Evolutionary conservation across 30 jellyfish, hydroid and myxozoan species (phyloP), one percentile per base, ranked within the genome.

Genomic region (Mastigias papua): DNA sequence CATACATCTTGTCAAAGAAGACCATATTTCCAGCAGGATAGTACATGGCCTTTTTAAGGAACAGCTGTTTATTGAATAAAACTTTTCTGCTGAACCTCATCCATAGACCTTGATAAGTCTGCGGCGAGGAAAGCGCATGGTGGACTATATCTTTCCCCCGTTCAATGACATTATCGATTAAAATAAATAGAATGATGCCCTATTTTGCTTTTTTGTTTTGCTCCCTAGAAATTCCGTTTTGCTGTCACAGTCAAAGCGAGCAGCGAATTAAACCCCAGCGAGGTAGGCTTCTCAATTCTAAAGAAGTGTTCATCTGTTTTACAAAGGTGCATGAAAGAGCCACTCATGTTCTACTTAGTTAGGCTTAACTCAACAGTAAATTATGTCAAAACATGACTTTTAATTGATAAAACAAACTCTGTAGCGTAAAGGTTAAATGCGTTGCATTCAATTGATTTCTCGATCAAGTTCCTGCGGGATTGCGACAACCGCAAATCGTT

Each of bases 301-400:
- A 60, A 83, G 93, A 69, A 19, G 69, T 54, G 42, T 83, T 83
- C 73, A 71, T 66, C 82, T 72, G 28, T 9, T 10, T 19, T 31
- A 83, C 67, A 83, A 83, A 58, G 65, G 79, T 32, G 28, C 25
- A 29, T 60, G 61, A 83, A 69, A 58, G 68, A 76, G 71, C 48
- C 93, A 83, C 93, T 83, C 84, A 83, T 83, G 93, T 83, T 34
- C 81, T 73, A 71, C 93, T 83, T 83, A 69, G 93, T 83, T 83
- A 69, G 48, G 90, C 86, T 51, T 69, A 69, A 82, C 17, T 21
- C 42, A 23, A 23, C 74, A 23, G 37, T 10, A 63, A 63, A 63
- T 23, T 63, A 23, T 23, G 74, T n/a, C 8, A 23, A 63, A 63
- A 63, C 1, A 4, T 9, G 20, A 9, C 19, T 23, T 63, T n/a